Evolutionary conservation across 2,113 vertebrate species (phyloP).

Genomic region (Nansenia antarctica): DNA sequence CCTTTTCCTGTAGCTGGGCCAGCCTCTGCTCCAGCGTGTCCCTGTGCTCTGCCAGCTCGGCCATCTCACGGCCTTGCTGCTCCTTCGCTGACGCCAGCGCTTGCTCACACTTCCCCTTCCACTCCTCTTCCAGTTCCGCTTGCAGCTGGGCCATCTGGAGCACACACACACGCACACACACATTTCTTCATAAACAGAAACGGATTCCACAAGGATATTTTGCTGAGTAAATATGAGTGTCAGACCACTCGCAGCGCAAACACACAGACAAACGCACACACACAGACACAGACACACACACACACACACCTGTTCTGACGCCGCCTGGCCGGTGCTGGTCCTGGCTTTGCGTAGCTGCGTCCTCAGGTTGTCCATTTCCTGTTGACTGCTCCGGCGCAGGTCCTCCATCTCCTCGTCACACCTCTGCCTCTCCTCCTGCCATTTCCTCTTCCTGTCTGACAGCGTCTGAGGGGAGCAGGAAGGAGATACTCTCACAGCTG

Average conservation of each 20-base stretch:
- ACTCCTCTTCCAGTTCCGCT: slow-evolving; percentile 85
- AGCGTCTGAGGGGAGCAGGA: slow-evolving; percentile 72
- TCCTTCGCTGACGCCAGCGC: slow-evolving; percentile 74
- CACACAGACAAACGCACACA: not conserved
- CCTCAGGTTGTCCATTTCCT: slow-evolving; percentile 83
- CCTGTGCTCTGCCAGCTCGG: slow-evolving; percentile 79
- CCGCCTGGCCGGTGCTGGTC: slow-evolving; percentile 78
- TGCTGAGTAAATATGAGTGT: not conserved
- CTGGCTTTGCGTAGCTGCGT: slow-evolving; percentile 83
- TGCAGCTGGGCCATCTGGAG: slow-evolving; percentile 81
- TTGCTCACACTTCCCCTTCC: slow-evolving; percentile 80
- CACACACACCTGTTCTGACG: slow-evolving; percentile 82
- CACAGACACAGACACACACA: not conserved
- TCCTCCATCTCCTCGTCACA: slow-evolving; percentile 90
- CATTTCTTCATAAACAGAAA: not conserved
- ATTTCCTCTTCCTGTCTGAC: slow-evolving; percentile 89
- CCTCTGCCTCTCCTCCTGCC: slow-evolving; percentile 81
- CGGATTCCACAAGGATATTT: too few species aligned
- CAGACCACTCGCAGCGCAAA: not conserved
- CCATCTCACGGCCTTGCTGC: slow-evolving; percentile 74
- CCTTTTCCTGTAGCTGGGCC: slow-evolving; percentile 83
- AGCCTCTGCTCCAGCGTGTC: slow-evolving; percentile 77
- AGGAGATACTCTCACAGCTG: not conserved
- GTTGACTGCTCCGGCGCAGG: slow-evolving; percentile 78
- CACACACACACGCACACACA: slow-evolving; percentile 5